Conservation (phyloP, 2,888 invertebrate species). For the Eupithecia tripunctaria region DNA sequence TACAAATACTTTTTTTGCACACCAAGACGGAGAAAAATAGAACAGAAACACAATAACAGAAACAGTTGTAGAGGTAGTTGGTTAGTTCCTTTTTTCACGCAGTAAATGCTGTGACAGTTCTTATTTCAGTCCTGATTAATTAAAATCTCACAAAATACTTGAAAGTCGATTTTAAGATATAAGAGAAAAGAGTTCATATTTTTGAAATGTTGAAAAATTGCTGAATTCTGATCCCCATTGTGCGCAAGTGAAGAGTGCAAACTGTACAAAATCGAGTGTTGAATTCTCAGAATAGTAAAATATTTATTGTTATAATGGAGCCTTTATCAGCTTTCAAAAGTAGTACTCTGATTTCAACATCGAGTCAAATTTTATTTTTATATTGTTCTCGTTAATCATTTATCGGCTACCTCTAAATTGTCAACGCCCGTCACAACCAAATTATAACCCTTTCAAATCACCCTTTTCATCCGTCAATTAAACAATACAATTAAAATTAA, state of each 20-base stretch:
- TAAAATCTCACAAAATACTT: not conserved
- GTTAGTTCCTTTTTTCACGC: too few relatives aligned
- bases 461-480: conserved; percentile 33
- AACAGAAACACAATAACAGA: too few relatives aligned
- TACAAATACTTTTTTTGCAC: too few relatives aligned
- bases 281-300: not conserved
- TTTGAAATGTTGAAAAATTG: not conserved
- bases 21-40: too few relatives aligned
- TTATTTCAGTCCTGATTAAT: too few relatives aligned
- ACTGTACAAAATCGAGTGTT: not conserved
- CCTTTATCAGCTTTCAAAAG: not conserved
- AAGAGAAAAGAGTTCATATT: not conserved
- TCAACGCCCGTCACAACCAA: conserved; percentile 7
- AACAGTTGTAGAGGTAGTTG: too few relatives aligned
- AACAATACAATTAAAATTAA: conserved; percentile 43
- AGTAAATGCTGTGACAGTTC: too few relatives aligned
- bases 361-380: not conserved
- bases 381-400: not conserved
- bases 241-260: not conserved
- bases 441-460: conserved; percentile 19
- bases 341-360: not conserved
- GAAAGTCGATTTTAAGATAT: not conserved
- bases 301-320: not conserved
- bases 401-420: conserved; percentile 5
- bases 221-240: not conserved